These are phyloP conservation scores for Nomada lathburiana DNA, from an alignment of 2,888 invertebrate species.

Conservation along the genomic window DNA sequence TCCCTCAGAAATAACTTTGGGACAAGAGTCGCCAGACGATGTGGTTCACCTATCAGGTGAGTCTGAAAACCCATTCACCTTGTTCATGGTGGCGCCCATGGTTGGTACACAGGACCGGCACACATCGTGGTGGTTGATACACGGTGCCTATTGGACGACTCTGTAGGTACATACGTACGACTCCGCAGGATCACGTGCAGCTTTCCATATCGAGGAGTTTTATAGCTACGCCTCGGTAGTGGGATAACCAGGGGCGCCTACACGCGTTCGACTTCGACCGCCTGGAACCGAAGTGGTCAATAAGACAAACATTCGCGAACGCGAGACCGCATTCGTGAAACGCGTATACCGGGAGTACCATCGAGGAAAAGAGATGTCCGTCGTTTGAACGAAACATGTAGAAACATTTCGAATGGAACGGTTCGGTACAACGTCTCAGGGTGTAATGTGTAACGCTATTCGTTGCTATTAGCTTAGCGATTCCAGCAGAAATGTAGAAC, in stretches of 20 bases:
- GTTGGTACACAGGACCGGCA: slow-evolving; percentile 45
- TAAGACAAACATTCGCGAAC: slow-evolving; percentile 62
- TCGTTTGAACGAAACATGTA: slow-evolving; percentile 30
- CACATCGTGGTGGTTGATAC: slow-evolving; percentile 58
- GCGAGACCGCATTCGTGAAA: slow-evolving; percentile 38
- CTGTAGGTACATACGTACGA: slow-evolving; percentile 68
- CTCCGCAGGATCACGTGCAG: slow-evolving; percentile 74
- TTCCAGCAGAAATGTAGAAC: no score
- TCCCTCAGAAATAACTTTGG: background rate
- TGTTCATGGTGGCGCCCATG: slow-evolving; percentile 60
- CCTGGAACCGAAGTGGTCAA: slow-evolving; percentile 73
- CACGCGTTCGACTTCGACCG: slow-evolving; percentile 73
- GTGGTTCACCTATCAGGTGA: background rate
- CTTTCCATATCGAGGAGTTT: slow-evolving; percentile 80
- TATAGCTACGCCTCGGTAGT: slow-evolving; percentile 75
- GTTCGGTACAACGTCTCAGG: slow-evolving; percentile 12
- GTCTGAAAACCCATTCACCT: slow-evolving; percentile 11
- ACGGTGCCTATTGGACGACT: slow-evolving; percentile 66
- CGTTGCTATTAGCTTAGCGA: no score
- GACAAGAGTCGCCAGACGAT: background rate
- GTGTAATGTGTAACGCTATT: slow-evolving; percentile 13
- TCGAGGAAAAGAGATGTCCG: slow-evolving; percentile 57
- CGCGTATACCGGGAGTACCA: slow-evolving; percentile 44
- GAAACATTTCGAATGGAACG: slow-evolving; percentile 35
- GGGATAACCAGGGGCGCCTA: slow-evolving; percentile 80